phyloP scores from a whole-genome alignment of 2,113 vertebrate species.

The Oryzias celebensis region DNA sequence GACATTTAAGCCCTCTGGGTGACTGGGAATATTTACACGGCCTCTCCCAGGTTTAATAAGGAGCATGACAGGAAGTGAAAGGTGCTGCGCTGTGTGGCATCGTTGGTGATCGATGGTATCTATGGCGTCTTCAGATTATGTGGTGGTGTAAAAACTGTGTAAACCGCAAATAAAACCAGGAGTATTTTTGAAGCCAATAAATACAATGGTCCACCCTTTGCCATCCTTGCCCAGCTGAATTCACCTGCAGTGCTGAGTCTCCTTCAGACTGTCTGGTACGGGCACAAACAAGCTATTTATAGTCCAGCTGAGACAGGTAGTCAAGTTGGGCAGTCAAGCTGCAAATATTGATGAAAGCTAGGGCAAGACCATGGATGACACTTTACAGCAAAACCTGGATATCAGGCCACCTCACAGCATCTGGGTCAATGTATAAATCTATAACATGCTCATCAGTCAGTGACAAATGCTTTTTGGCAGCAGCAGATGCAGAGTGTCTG shows the following conservation, averaged over 20 bases:
- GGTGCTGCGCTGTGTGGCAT: slow-evolving; percentile 14
- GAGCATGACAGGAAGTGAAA: slow-evolving; percentile 19
- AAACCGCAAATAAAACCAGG: slow-evolving; percentile 31
- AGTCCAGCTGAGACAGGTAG: slow-evolving; percentile 43
- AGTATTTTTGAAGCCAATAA: slow-evolving; percentile 36
- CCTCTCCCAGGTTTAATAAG: slow-evolving; percentile 11
- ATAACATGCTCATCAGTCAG: slow-evolving; percentile 11
- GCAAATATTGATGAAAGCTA: slow-evolving; percentile 64
- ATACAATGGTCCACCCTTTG: slow-evolving; percentile 38
- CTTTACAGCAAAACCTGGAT: slow-evolving; percentile 30
- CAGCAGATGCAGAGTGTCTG: too few relatives aligned
- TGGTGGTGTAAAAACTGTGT: slow-evolving; percentile 10
- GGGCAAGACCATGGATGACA: slow-evolving; percentile 36
- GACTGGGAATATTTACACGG: slow-evolving; percentile 18
- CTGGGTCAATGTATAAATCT: slow-evolving; percentile 23
- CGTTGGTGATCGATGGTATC: slow-evolving; percentile 18
- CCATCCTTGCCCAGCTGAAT: slow-evolving; percentile 19
- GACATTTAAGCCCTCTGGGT: slow-evolving; percentile 29
- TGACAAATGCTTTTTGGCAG: too few relatives aligned
- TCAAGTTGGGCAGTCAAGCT: slow-evolving; percentile 44
- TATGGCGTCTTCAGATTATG: neutral
- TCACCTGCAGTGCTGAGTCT: slow-evolving; percentile 19
- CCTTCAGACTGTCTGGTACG: slow-evolving; percentile 37
- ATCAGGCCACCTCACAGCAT: slow-evolving; percentile 30
- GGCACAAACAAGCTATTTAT: slow-evolving; percentile 64